phyloP scores from a whole-genome alignment of 2,888 invertebrate species.

The Podabrus alpinus region DNA sequence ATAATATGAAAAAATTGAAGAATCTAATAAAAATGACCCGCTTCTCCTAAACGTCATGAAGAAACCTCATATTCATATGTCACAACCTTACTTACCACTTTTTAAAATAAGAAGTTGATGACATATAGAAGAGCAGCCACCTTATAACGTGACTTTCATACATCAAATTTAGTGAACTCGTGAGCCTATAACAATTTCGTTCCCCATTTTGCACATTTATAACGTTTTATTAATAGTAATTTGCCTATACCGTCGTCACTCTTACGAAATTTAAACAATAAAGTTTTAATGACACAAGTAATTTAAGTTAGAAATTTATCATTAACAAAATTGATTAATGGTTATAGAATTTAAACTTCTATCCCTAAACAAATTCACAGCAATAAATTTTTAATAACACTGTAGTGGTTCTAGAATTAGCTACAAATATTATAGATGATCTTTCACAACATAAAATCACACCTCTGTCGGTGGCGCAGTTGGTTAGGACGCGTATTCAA shows the following conservation, averaged over 20 bases:
- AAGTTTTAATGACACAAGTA: slow-evolving; percentile 5
- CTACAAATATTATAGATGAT: too few relatives aligned
- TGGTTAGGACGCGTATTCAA: neutral
- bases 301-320: neutral
- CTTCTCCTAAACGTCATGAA: slow-evolving; percentile 41
- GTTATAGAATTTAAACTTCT: neutral
- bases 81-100: slow-evolving; percentile 36
- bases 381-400: neutral
- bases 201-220: slow-evolving; percentile 26
- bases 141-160: slow-evolving; percentile 44
- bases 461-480: too few relatives aligned
- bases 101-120: slow-evolving; percentile 44
- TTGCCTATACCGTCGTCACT: slow-evolving; percentile 19
- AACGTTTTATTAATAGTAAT: slow-evolving; percentile 28
- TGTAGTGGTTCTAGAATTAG: neutral
- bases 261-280: slow-evolving; percentile 10
- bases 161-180: slow-evolving; percentile 45
- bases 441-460: too few relatives aligned
- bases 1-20: slow-evolving; percentile 40
- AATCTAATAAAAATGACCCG: slow-evolving; percentile 44
- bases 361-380: neutral
- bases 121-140: slow-evolving; percentile 44
- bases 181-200: slow-evolving; percentile 30
- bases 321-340: neutral
- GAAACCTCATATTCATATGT: slow-evolving; percentile 47